Evolutionary conservation across 2,888 invertebrate genomes (phyloP), one percentile per base, ranked within the genome.

Genomic region (Hyposoter didymator): DNA sequence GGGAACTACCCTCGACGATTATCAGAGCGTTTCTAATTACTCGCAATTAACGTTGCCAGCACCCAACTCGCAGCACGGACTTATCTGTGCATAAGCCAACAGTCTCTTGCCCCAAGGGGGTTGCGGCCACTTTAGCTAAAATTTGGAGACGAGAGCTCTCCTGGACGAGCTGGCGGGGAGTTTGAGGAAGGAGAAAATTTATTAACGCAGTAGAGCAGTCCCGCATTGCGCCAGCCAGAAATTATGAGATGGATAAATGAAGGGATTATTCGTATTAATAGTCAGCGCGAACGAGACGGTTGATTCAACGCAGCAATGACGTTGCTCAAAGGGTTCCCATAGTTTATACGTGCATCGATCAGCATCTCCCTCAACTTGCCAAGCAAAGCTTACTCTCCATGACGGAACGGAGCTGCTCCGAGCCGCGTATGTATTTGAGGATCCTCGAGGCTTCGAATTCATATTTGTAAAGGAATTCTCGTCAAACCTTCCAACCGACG

Each of bases 21-120:
- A 75, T 70, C 82, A 39, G 52, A 84, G 78, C 82, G 72, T 66
- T 73, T 70, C 85, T 83, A 83, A 85, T 87, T 83, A 85, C 55
- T 49, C 67, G 72, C 76, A 82, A 86, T 86, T 84, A 82, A 52
- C 78, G 62, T 66, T 19, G 17, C 67, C 4, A 43, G 35, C 35
- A 35, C 62, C 32, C 10, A 32, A 43, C 43, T 64, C 35, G 49
- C 49, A 64, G 64, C n/a, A 70, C n/a, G 17, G 7, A 59, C 17
- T 43, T 43, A 73, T 39, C 39, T 28, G 22, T 55, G 39, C 59
- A 43, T 28, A 47, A 17, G n/a, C 32, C 4, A 47, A 64, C 47
- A 55, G 22, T 52, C 62, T 32, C 28, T 22, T 73, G 0, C 35
- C 12, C 35, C 12, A 32, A 67, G 67, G 14, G 69, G 22, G 14